These are phyloP conservation scores for Bufo gargarizans DNA, from an alignment of 2,113 vertebrate species.

Conservation along the genomic window DNA sequence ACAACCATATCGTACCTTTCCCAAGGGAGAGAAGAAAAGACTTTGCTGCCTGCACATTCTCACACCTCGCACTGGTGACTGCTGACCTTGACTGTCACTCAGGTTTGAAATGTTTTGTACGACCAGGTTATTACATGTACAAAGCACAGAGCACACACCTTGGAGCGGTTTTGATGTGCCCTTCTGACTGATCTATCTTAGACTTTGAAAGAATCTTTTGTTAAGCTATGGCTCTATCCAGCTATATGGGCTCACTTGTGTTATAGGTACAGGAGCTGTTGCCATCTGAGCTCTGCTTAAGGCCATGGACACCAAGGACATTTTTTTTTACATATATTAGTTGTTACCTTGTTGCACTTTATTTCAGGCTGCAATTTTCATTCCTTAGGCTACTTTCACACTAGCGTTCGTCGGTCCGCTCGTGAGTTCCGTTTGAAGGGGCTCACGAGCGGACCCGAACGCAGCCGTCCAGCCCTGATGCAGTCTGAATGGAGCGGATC, in stretches of 20 bases:
- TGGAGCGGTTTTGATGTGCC: neutral
- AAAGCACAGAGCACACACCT: neutral
- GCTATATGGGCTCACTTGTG: neutral
- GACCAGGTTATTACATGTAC: constrained; percentile 2
- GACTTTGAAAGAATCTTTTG: neutral
- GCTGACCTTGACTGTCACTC: constrained; percentile 25
- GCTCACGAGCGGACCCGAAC: no score
- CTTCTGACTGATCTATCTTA: neutral
- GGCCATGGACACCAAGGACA: no score
- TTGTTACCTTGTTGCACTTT: no score
- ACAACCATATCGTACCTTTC: neutral
- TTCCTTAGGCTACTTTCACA: no score
- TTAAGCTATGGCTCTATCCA: neutral
- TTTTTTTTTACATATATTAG: no score
- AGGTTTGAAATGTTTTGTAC: neutral
- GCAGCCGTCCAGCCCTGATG: no score
- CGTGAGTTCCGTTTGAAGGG: no score
- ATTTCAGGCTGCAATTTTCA: no score
- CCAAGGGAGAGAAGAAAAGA: neutral
- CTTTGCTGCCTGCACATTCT: neutral
- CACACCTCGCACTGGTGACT: neutral
- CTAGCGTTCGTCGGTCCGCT: no score
- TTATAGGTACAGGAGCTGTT: neutral
- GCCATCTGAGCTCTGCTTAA: neutral
- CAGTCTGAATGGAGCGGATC: no score